A percentile compares a stretch with the other conserved stretches of the same genome.
phyloP scores from a whole-genome alignment of 2,797 vertebrate genomes.

The Sebastes trivittatus region DNA sequence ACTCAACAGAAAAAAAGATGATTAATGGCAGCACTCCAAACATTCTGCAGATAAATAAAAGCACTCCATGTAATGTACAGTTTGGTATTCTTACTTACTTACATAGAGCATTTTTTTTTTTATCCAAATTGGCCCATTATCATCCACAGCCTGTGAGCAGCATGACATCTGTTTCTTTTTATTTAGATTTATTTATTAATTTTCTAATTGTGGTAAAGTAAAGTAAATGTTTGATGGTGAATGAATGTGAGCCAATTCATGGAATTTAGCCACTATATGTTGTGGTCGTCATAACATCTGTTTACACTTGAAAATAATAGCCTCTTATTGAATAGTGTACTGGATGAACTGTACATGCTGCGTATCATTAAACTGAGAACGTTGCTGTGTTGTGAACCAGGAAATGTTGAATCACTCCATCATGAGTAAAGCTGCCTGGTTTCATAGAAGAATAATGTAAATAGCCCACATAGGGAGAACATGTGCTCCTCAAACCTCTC shows the following conservation, averaged over 20 bases:
- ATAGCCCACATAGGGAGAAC: neutral
- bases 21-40: conserved; percentile 23
- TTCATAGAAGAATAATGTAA: neutral
- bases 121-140: too few species aligned
- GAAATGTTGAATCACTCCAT: neutral
- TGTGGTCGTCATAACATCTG: neutral
- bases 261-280: neutral
- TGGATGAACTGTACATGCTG: neutral
- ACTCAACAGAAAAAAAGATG: conserved; percentile 23
- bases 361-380: neutral
- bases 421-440: neutral
- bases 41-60: conserved; percentile 30
- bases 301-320: neutral
- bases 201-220: neutral
- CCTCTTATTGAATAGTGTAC: neutral
- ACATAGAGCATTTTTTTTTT: too few species aligned
- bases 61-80: neutral
- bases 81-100: neutral
- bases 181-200: too few species aligned
- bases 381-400: neutral
- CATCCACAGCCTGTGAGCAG: too few species aligned
- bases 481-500: neutral
- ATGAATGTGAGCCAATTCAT: neutral
- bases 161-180: too few species aligned
- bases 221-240: neutral